Percentiles rank a stretch among this genome's conserved stretches.
These are phyloP conservation scores for Oryzias melastigma DNA, from an alignment of 2,113 vertebrate genomes.

Conservation along the genomic window DNA sequence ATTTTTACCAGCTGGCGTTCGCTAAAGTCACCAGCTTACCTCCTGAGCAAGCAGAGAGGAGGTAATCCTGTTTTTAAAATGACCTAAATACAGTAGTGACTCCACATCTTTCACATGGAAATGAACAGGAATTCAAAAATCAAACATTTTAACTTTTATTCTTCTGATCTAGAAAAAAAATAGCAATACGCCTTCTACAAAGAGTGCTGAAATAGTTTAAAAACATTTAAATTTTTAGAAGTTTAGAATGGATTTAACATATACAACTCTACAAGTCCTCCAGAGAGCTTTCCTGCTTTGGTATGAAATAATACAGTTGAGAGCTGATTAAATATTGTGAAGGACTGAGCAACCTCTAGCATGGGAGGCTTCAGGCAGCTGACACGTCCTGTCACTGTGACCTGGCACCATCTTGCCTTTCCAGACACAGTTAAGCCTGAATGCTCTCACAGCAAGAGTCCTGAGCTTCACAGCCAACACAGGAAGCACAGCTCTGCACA, in stretches of 20 bases:
- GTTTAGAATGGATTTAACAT: too few relatives aligned
- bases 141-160: too few relatives aligned
- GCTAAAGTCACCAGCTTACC: conserved; percentile 6
- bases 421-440: conserved; percentile 46
- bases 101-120: too few relatives aligned
- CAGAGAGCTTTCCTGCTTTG: too few relatives aligned
- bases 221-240: too few relatives aligned
- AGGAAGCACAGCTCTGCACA: conserved; percentile 17
- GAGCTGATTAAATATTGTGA: conserved; percentile 6
- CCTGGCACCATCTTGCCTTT: conserved; percentile 48
- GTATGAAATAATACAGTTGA: conserved; percentile 22
- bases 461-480: conserved; percentile 51
- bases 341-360: conserved; percentile 25
- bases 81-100: conserved; percentile 11
- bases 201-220: too few relatives aligned
- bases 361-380: conserved; percentile 41
- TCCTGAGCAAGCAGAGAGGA: conserved; percentile 8
- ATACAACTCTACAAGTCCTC: too few relatives aligned
- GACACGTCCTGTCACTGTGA: conserved; percentile 53
- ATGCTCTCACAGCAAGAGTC: conserved; percentile 44
- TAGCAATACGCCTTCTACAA: too few relatives aligned
- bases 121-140: too few relatives aligned
- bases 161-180: too few relatives aligned
- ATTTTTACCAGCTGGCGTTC: conserved; percentile 18
- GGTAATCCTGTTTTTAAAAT: conserved; percentile 27